phyloP scores from a whole-genome alignment of 2,888 invertebrate species.

The Leptarthrus brevirostris region DNA sequence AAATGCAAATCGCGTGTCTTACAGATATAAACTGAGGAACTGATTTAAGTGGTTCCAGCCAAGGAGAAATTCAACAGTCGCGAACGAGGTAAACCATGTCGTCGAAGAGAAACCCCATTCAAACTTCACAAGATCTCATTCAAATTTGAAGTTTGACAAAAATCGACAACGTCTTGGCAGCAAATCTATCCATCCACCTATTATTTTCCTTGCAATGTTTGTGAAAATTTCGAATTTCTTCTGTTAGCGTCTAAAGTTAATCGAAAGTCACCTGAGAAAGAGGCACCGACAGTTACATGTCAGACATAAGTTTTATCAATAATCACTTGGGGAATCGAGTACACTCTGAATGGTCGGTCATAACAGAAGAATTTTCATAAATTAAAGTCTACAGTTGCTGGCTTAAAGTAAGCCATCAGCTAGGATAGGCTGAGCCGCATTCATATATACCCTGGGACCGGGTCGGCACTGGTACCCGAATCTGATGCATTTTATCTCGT shows the following conservation, averaged over 20 bases:
- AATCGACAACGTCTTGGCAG: constrained; percentile 17
- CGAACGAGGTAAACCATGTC: background rate
- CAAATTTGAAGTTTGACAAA: constrained; percentile 15
- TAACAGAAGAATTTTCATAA: constrained; percentile 45
- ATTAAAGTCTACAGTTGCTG: constrained; percentile 28
- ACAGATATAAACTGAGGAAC: constrained; percentile 9
- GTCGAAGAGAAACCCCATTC: background rate
- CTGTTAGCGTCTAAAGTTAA: constrained; percentile 5
- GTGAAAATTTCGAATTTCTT: constrained; percentile 2
- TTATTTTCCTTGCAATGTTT: constrained; percentile 17
- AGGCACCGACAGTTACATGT: constrained; percentile 27
- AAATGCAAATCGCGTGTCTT: constrained; percentile 18
- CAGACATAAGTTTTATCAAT: constrained; percentile 50
- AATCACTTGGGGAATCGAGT: constrained; percentile 36
- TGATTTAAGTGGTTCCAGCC: constrained; percentile 11
- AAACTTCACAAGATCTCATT: background rate
- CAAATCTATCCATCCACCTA: constrained; percentile 6
- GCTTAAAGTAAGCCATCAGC: constrained; percentile 10
- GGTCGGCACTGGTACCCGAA: background rate
- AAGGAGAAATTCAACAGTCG: background rate
- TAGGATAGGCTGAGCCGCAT: background rate
- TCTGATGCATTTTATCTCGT: constrained; percentile 46
- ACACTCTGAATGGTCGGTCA: constrained; percentile 28
- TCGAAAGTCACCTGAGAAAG: constrained; percentile 31
- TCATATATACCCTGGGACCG: background rate